phyloP scores from a whole-genome alignment of 2,797 vertebrate species.

The Emys orbicularis region DNA sequence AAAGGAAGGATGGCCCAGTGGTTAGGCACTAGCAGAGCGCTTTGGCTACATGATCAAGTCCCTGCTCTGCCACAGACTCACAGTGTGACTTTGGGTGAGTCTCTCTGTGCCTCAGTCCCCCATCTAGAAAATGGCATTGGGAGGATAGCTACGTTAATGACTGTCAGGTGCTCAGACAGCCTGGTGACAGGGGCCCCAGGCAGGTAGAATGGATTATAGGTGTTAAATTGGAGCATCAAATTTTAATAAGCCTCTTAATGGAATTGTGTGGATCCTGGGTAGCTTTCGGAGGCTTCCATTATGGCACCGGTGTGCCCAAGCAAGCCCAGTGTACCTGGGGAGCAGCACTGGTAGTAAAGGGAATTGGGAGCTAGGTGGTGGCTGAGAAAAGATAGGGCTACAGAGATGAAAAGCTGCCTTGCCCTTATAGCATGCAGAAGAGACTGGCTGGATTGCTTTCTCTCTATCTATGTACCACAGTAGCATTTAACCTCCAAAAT shows the following conservation, averaged over 20 bases:
- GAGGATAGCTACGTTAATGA: background rate
- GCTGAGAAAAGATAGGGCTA: background rate
- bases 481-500: background rate
- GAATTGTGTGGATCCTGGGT: conserved; percentile 61
- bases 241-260: conserved; percentile 86
- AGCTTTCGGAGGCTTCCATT: conserved; percentile 47
- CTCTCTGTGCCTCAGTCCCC: background rate
- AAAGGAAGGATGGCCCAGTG: background rate
- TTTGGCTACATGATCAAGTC: background rate
- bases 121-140: background rate
- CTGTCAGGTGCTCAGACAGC: background rate
- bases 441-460: background rate
- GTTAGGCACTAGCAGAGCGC: too few relatives aligned
- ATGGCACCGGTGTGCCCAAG: background rate
- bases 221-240: conserved; percentile 87
- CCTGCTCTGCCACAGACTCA: background rate
- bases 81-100: background rate
- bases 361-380: background rate
- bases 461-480: background rate
- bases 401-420: background rate
- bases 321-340: background rate
- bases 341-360: background rate
- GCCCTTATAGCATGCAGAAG: fast-evolving
- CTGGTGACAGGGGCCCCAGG: background rate
- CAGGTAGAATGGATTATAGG: conserved; percentile 73